Conservation (phyloP, 2,113 vertebrate species). For the Rhombomys opimus region DNA sequence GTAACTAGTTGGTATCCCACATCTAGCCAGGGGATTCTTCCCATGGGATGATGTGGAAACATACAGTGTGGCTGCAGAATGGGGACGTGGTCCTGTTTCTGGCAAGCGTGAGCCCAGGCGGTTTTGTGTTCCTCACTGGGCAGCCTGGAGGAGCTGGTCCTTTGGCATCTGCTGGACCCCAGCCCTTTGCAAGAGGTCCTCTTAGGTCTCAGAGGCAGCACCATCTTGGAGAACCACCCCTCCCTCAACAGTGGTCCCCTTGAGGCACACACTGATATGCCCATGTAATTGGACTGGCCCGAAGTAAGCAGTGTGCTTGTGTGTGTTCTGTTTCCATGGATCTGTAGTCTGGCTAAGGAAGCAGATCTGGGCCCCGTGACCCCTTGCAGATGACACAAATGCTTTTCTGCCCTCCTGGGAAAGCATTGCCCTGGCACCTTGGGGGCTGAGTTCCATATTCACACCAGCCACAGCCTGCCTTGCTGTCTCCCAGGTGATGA, state of each 20-base stretch:
- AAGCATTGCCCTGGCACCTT: not conserved
- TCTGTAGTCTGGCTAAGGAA: not conserved
- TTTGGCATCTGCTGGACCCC: not conserved
- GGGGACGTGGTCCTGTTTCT: not conserved
- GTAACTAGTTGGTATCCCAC: not conserved
- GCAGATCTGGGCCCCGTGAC: not conserved
- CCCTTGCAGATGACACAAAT: not conserved
- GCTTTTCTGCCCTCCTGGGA: not conserved
- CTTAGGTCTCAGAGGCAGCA: not conserved
- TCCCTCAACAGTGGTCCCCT: not conserved
- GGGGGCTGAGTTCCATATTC: not conserved
- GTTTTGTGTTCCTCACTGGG: not conserved
- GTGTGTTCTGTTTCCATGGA: not conserved
- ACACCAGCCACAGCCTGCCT: not conserved
- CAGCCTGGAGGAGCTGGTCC: not conserved
- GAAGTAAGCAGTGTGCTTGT: not conserved
- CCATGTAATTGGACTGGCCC: not conserved
- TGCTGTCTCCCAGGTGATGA: conserved; percentile 92
- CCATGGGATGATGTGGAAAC: not conserved
- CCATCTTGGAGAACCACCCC: not conserved
- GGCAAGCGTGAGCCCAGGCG: not conserved
- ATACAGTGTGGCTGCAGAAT: not conserved
- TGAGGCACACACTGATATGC: not conserved
- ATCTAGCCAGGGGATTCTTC: not conserved
- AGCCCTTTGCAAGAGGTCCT: not conserved